These are phyloP conservation scores for Poecile montanus DNA, from an alignment of 2,797 vertebrate genomes.

Conservation along the genomic window DNA sequence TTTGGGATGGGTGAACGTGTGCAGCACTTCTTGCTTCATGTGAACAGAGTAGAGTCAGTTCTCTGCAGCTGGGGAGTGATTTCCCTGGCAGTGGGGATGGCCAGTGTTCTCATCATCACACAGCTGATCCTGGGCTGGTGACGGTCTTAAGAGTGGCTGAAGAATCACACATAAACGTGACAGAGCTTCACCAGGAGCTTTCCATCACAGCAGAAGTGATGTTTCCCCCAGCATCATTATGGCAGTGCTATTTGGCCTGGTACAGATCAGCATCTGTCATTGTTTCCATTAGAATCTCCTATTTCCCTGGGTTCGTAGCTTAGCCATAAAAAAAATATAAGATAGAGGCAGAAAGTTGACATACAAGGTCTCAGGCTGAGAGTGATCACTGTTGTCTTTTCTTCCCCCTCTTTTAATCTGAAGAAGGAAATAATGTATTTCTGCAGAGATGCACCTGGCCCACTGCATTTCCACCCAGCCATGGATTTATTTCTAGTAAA, in stretches of 20 bases:
- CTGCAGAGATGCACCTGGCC: neutral
- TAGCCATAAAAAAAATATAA: slow-evolving; percentile 53
- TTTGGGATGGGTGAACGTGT: neutral
- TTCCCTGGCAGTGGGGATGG: neutral
- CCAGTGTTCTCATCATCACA: neutral
- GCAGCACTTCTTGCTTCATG: neutral
- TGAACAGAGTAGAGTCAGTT: neutral
- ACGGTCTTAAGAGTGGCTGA: neutral
- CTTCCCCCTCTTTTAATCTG: neutral
- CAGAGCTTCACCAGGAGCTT: neutral
- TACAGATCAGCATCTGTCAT: slow-evolving; percentile 56
- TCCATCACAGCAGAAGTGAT: slow-evolving; percentile 32
- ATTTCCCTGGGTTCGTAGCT: slow-evolving; percentile 33
- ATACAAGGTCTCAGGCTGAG: neutral
- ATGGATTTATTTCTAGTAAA: neutral
- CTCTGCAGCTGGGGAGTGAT: neutral
- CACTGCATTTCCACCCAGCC: neutral
- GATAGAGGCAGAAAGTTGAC: slow-evolving; percentile 2
- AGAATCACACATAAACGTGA: neutral
- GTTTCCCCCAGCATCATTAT: slow-evolving; percentile 24
- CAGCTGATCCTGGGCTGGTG: neutral
- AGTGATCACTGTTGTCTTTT: neutral
- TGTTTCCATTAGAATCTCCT: slow-evolving; percentile 48
- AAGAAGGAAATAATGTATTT: neutral
- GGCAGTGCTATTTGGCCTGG: slow-evolving; percentile 10